These are phyloP conservation scores for Chironomus striatipennis DNA, from an alignment of 1,140 invertebrate genomes.

Conservation along the genomic window DNA sequence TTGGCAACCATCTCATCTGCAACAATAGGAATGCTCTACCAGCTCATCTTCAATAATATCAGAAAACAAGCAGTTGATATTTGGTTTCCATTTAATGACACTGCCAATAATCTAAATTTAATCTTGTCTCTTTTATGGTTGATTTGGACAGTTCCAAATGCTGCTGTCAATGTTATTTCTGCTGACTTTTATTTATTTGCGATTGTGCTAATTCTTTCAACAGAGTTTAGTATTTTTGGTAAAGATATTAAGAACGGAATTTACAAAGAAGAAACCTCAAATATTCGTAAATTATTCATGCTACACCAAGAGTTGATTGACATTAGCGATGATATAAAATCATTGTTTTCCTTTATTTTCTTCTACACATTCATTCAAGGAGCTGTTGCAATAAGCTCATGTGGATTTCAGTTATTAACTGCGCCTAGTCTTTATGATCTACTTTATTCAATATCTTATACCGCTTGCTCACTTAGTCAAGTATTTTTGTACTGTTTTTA, in stretches of 20 bases:
- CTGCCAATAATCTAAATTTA: background rate
- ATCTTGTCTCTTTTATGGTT: background rate
- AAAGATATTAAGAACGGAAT: background rate
- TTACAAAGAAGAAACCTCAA: background rate
- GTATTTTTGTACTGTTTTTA: background rate
- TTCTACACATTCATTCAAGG: background rate
- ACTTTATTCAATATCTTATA: background rate
- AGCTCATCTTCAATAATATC: background rate
- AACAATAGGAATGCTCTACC: background rate
- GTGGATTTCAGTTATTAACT: background rate
- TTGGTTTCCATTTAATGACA: constrained; percentile 7
- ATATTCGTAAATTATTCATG: background rate
- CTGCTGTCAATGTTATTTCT: background rate
- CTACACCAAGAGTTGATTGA: background rate
- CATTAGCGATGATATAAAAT: background rate
- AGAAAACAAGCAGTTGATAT: background rate
- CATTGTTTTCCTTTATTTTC: background rate
- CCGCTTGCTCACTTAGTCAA: background rate
- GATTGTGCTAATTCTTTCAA: background rate
- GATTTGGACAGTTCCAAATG: background rate
- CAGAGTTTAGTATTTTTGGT: background rate
- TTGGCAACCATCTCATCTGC: background rate
- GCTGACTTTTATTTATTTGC: background rate
- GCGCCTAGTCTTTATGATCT: background rate
- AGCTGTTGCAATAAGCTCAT: background rate